Conservation (phyloP, 2,113 vertebrate species). For the Epinephelus lanceolatus region DNA sequence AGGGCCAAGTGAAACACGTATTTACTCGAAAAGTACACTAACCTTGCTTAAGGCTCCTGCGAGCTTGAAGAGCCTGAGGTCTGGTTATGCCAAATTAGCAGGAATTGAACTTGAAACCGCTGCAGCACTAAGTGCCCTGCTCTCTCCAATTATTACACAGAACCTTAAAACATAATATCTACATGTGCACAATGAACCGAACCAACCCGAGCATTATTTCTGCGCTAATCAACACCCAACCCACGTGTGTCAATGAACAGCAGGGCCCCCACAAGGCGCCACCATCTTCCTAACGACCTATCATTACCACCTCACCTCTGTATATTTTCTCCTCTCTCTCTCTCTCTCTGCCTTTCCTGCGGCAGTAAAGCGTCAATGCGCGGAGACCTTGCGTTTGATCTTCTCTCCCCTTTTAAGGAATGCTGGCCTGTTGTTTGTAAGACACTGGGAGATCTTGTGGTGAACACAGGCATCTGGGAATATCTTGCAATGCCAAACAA, state of each 20-base stretch:
- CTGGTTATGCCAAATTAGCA: slow-evolving; percentile 30
- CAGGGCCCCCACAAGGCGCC: neutral
- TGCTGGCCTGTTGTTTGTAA: slow-evolving; percentile 17
- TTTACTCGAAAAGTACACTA: neutral
- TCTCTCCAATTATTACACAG: slow-evolving; percentile 1
- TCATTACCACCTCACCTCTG: slow-evolving; percentile 25
- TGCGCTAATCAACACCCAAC: slow-evolving; percentile 35
- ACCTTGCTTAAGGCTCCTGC: neutral
- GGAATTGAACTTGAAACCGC: slow-evolving; percentile 21
- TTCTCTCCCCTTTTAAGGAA: slow-evolving; percentile 21
- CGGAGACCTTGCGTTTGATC: slow-evolving; percentile 41
- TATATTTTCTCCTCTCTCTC: neutral
- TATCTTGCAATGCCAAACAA: slow-evolving; percentile 31
- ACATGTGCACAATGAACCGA: neutral
- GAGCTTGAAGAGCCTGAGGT: neutral
- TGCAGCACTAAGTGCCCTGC: neutral
- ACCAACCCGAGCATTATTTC: neutral
- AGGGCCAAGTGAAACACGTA: neutral
- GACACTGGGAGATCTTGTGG: slow-evolving; percentile 30
- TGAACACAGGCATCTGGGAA: neutral
- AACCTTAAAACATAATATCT: neutral
- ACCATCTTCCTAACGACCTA: neutral
- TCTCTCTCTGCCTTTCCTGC: neutral
- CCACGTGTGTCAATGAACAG: neutral
- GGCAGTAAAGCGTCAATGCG: neutral